Conservation (phyloP, 1,140 invertebrate genomes). For the Rhagoletis zephyria region DNA sequence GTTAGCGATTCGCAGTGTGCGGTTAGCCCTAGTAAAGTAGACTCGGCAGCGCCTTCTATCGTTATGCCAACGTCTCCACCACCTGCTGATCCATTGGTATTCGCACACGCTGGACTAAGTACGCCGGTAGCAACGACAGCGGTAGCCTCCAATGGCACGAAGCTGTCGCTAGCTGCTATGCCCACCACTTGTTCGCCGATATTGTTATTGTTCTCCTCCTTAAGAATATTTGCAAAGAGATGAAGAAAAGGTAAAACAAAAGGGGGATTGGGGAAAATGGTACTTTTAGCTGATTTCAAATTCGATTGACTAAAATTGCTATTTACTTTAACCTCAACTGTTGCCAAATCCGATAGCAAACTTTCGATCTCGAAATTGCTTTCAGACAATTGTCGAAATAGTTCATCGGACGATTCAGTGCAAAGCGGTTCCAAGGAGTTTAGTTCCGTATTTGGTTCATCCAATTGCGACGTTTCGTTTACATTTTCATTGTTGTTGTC, state of each 20-base stretch:
- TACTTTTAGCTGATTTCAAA: constrained; percentile 39
- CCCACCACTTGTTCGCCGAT: constrained; percentile 37
- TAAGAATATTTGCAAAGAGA: constrained; percentile 64
- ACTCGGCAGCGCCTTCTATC: constrained; percentile 32
- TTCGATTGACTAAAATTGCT: constrained; percentile 29
- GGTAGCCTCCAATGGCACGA: constrained; percentile 20
- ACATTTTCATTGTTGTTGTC: constrained; percentile 55
- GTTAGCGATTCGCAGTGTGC: constrained; percentile 38
- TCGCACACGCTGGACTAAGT: constrained; percentile 35
- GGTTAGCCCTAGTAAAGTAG: constrained; percentile 12
- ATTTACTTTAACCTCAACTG: constrained; percentile 75
- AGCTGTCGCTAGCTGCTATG: constrained; percentile 24
- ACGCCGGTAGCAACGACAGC: background rate
- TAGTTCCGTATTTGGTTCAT: constrained; percentile 57
- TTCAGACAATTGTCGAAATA: constrained; percentile 72
- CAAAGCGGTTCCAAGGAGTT: constrained; percentile 71
- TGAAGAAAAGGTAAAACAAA: constrained; percentile 41
- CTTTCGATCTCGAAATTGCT: constrained; percentile 75
- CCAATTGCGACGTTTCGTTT: constrained; percentile 51
- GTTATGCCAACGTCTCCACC: constrained; percentile 35
- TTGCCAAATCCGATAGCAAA: constrained; percentile 75
- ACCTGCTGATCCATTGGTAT: constrained; percentile 27
- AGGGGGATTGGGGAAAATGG: constrained; percentile 12
- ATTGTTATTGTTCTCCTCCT: constrained; percentile 73
- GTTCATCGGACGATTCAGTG: constrained; percentile 71